These are phyloP conservation scores for Phengaris alcon DNA, from an alignment of 2,888 invertebrate species.

Conservation along the genomic window DNA sequence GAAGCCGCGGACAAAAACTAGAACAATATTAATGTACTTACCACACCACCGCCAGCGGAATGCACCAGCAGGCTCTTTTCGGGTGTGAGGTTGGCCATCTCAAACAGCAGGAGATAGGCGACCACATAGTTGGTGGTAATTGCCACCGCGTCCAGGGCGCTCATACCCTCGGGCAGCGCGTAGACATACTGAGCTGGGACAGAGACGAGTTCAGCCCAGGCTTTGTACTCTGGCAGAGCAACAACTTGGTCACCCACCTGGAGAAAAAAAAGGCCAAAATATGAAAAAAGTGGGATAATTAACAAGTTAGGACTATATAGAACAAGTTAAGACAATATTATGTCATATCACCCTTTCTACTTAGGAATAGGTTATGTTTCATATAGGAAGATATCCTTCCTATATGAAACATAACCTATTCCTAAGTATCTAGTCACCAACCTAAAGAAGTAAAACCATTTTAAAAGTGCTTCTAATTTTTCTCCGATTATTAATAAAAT, in stretches of 20 bases:
- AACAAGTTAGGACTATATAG: no score
- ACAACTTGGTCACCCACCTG: constrained; percentile 91
- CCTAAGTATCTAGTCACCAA: no score
- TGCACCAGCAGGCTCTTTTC: constrained; percentile 91
- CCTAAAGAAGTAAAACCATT: no score
- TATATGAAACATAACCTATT: no score
- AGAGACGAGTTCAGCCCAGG: constrained; percentile 91
- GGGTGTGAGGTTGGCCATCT: constrained; percentile 86
- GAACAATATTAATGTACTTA: constrained; percentile 69
- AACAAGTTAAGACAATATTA: no score
- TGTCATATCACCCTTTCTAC: no score
- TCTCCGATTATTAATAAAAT: not conserved
- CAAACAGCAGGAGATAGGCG: constrained; percentile 91
- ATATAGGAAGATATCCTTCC: no score
- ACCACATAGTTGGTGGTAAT: constrained; percentile 92
- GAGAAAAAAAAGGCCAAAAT: constrained; percentile 1
- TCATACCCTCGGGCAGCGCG: constrained; percentile 86
- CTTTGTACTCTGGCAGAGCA: constrained; percentile 89
- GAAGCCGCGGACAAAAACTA: no score
- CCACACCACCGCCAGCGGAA: constrained; percentile 93
- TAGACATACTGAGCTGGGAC: constrained; percentile 90
- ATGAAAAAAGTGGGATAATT: not conserved
- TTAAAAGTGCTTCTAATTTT: not conserved
- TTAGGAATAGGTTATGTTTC: no score
- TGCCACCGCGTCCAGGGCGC: constrained; percentile 88